A percentile compares a stretch with the other conserved stretches of the same genome.
These are phyloP conservation scores for Ecliptopera silaceata DNA, from an alignment of 2,888 invertebrate species.

Conservation along the genomic window DNA sequence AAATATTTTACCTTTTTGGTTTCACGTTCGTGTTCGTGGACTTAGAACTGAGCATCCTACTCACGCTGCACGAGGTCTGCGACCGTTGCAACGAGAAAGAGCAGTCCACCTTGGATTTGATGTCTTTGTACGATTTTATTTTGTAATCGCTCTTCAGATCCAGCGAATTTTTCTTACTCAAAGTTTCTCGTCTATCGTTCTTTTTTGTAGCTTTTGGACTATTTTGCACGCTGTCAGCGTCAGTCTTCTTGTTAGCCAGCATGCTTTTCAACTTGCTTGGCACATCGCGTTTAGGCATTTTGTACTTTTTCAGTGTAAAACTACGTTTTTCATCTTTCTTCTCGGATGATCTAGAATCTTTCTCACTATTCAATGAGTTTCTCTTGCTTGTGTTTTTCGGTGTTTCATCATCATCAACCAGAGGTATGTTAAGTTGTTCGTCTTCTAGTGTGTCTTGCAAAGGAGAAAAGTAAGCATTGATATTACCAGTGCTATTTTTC, in stretches of 20 bases:
- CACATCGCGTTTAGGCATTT: slow-evolving; percentile 90
- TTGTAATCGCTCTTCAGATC: slow-evolving; percentile 90
- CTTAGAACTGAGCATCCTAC: slow-evolving; percentile 75
- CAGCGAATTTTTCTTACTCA: slow-evolving; percentile 76
- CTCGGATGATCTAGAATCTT: slow-evolving; percentile 61
- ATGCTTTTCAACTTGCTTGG: slow-evolving; percentile 89
- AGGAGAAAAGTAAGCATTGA: slow-evolving; percentile 58
- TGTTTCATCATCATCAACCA: slow-evolving; percentile 60
- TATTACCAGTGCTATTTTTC: slow-evolving; percentile 66
- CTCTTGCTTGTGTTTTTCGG: slow-evolving; percentile 72
- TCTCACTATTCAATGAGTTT: slow-evolving; percentile 73
- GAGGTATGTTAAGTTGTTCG: slow-evolving; percentile 50
- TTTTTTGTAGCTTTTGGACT: slow-evolving; percentile 84
- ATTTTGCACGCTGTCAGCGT: slow-evolving; percentile 81
- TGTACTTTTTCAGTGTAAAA: slow-evolving; percentile 86
- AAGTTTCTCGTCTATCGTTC: slow-evolving; percentile 88
- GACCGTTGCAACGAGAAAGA: slow-evolving; percentile 77
- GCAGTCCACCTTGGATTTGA: slow-evolving; percentile 92
- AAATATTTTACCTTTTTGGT: slow-evolving; percentile 69
- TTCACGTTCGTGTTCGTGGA: slow-evolving; percentile 69
- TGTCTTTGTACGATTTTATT: slow-evolving; percentile 90
- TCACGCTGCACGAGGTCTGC: slow-evolving; percentile 77
- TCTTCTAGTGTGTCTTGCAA: slow-evolving; percentile 56
- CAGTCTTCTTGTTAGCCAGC: slow-evolving; percentile 83
- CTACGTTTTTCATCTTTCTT: slow-evolving; percentile 82